Percentiles rank a stretch among this genome's conserved stretches.
phyloP scores from a whole-genome alignment of 1,140 invertebrate genomes.

The Helicoverpa armigera region DNA sequence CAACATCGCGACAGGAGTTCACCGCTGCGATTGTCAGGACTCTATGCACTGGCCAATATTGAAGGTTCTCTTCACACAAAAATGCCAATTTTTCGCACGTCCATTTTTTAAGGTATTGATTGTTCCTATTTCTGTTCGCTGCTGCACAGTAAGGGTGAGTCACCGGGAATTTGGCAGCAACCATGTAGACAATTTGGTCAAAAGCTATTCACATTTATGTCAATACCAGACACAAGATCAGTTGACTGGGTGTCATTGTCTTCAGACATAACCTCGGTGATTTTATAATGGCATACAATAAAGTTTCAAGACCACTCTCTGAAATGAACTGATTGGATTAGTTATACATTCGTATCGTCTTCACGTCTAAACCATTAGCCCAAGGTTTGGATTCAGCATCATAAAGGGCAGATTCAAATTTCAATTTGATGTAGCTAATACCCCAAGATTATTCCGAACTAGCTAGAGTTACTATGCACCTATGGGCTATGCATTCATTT shows the following conservation, averaged over 20 bases:
- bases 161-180: background rate
- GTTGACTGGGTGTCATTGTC: background rate
- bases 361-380: background rate
- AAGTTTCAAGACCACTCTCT: no score
- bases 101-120: background rate
- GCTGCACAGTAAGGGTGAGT: background rate
- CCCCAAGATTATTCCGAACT: no score
- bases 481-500: no score
- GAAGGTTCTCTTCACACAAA: background rate
- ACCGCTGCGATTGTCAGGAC: background rate
- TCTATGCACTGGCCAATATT: background rate
- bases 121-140: background rate
- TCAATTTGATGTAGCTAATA: no score
- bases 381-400: no score
- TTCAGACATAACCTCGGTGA: background rate
- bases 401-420: conserved; percentile 8
- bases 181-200: background rate
- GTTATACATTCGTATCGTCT: background rate
- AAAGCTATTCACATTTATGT: background rate
- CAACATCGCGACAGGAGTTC: background rate
- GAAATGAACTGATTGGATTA: background rate
- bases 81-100: background rate
- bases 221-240: background rate
- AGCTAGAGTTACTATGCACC: no score
- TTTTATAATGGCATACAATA: no score